phyloP scores from a whole-genome alignment of 1,140 invertebrate genomes.

The Drosophila azteca region DNA sequence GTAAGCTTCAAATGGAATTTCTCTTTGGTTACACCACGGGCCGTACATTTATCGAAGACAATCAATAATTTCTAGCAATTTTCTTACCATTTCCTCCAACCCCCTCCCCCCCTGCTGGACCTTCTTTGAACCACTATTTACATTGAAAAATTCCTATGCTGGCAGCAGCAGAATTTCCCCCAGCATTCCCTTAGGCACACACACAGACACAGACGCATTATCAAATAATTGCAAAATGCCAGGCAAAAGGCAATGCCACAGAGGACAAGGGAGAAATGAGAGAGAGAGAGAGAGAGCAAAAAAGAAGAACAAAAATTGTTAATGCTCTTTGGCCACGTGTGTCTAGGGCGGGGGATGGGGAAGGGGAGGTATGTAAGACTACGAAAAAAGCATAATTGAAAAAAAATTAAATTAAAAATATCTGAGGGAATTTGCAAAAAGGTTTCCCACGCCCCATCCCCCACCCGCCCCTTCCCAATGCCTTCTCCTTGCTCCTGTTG shows the following conservation, averaged over 20 bases:
- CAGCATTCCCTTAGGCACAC: constrained; percentile 33
- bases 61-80: too few relatives aligned
- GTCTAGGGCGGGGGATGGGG: background rate
- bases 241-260: constrained; percentile 20
- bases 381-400: constrained; percentile 29
- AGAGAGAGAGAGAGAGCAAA: background rate
- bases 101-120: too few relatives aligned
- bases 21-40: too few relatives aligned
- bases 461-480: too few relatives aligned
- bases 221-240: constrained; percentile 68
- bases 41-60: too few relatives aligned
- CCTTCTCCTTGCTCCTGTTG: constrained; percentile 10
- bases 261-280: constrained; percentile 30
- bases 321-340: constrained; percentile 12
- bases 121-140: constrained; percentile 36
- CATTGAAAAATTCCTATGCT: constrained; percentile 45
- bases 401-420: constrained; percentile 39
- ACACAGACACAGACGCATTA: constrained; percentile 12
- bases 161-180: constrained; percentile 24
- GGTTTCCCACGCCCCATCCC: constrained; percentile 1
- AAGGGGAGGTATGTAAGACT: constrained; percentile 4
- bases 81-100: too few relatives aligned
- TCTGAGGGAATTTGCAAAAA: constrained; percentile 20
- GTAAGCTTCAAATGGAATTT: too few relatives aligned
- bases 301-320: constrained; percentile 3